Base-by-base conservation (phyloP, 1,140 invertebrate species). In the Drosophila lowei region DNA sequence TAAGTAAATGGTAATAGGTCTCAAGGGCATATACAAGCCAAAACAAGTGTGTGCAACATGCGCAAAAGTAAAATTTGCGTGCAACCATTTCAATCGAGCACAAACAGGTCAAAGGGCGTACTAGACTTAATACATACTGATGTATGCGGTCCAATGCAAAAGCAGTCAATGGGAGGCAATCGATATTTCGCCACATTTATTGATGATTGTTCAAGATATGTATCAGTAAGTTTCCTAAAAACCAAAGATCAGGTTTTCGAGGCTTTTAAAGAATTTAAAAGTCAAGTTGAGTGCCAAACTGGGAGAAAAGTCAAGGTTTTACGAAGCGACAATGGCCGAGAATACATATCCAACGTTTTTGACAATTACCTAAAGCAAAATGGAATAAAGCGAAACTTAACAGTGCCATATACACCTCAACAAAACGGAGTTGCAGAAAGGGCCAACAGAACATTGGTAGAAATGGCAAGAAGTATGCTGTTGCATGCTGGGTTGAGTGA, bases 111-210 rank as follows among this genome's bases (percentile, higher is more conserved):
- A 44, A 44, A 44, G 43, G 16, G 16, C 6, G 6, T 44, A n/a
- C 8, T 44, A 16, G 43, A 44, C 16, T 11, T 18, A 15, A 44
- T 49, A 6, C 46, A 49, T 1, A 25, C 28, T 21, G 18, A 34
- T 18, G 8, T 59, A n/a, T 38, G 50, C 9, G 55, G 55, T 18
- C 25, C 43, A 6, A 46, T 57, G 42, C 23, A 16, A 44, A 44
- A 6, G n/a, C n/a, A 44, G 11, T 44, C 43, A 16, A n/a, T 15
- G n/a, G 43, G 15, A 6, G 5, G 43, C 7, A 44, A 44, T 44
- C 43, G 43, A n/a, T 44, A 56, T 44, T 23, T 49, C 3, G 46
- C 38, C 6, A 59, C 30, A 6, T 41, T 59, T 15, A 49, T 49
- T n/a, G 57, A 59, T 13, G n/a, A 59, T 38, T 49, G 21, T 30